These are phyloP conservation scores for Loxodonta africana DNA, from an alignment of 2,113 vertebrate species.

Conservation along the genomic window DNA sequence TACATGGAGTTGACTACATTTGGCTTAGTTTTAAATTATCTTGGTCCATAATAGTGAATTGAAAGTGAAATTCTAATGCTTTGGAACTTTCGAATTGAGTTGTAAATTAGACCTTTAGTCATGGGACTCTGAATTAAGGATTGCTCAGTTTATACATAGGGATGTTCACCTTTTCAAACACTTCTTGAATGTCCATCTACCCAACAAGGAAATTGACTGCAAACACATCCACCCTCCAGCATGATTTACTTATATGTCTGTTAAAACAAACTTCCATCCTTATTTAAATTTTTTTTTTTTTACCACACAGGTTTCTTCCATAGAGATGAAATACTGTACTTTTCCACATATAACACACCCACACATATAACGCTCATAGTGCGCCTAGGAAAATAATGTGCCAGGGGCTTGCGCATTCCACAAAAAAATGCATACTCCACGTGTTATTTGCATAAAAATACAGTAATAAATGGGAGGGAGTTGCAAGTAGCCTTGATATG, in stretches of 20 bases:
- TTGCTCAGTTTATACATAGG: not conserved
- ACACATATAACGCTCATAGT: no score
- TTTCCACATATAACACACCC: no score
- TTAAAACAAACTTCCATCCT: not conserved
- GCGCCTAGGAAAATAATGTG: no score
- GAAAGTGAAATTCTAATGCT: not conserved
- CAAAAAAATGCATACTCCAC: no score
- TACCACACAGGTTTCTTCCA: not conserved
- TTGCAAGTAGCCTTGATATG: not conserved
- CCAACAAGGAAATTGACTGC: not conserved
- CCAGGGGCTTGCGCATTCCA: no score
- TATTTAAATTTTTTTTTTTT: not conserved
- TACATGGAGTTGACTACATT: not conserved
- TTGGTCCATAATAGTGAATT: not conserved
- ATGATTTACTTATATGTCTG: conserved; percentile 14
- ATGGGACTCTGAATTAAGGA: not conserved
- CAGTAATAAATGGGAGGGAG: not conserved
- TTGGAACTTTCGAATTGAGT: not conserved
- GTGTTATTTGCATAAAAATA: no score
- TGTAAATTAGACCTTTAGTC: not conserved
- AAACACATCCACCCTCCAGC: not conserved
- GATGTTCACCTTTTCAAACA: not conserved
- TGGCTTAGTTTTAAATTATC: conserved; percentile 31
- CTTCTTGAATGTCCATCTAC: not conserved
- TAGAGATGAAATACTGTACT: not conserved